Conservation (phyloP, 30 jellyfish, hydroid and myxozoan species). For the Kudoa iwatai region DNA sequence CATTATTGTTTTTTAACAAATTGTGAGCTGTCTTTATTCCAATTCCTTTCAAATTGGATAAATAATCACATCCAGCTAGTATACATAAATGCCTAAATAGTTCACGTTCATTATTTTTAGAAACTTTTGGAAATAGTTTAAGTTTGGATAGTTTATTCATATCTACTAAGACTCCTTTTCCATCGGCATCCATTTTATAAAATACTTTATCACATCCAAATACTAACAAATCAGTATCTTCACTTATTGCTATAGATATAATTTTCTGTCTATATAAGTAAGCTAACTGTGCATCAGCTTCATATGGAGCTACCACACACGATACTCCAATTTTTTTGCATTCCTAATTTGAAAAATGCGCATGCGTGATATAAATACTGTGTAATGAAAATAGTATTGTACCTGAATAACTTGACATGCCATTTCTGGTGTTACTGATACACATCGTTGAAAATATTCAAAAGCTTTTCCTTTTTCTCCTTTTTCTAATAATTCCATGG, state of each 20-base stretch:
- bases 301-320: slow-evolving; percentile 87
- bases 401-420: slow-evolving; percentile 70
- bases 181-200: slow-evolving; percentile 30
- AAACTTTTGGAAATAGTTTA: too few relatives aligned
- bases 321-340: slow-evolving; percentile 20
- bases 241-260: slow-evolving; percentile 32
- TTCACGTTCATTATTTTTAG: too few relatives aligned
- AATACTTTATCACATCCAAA: slow-evolving; percentile 55
- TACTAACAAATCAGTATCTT: slow-evolving; percentile 60
- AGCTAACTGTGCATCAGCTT: slow-evolving; percentile 98
- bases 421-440: slow-evolving; percentile 69
- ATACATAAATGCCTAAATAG: slow-evolving; percentile 82
- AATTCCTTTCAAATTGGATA: slow-evolving; percentile 57
- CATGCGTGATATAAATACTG: background rate
- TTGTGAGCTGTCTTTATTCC: slow-evolving; percentile 46
- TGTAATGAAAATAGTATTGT: background rate
- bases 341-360: slow-evolving; percentile 9
- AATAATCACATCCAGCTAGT: slow-evolving; percentile 87
- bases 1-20: slow-evolving; percentile 8
- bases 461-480: slow-evolving; percentile 30
- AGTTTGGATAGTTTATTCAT: slow-evolving; percentile 25
- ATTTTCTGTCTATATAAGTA: slow-evolving; percentile 31
- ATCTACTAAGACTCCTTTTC: slow-evolving; percentile 45
- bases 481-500: slow-evolving; percentile 30
- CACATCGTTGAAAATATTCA: slow-evolving; percentile 54